Evolutionary conservation across 1,140 invertebrate genomes (phyloP).

Genomic region (Drosophila tristis): DNA sequence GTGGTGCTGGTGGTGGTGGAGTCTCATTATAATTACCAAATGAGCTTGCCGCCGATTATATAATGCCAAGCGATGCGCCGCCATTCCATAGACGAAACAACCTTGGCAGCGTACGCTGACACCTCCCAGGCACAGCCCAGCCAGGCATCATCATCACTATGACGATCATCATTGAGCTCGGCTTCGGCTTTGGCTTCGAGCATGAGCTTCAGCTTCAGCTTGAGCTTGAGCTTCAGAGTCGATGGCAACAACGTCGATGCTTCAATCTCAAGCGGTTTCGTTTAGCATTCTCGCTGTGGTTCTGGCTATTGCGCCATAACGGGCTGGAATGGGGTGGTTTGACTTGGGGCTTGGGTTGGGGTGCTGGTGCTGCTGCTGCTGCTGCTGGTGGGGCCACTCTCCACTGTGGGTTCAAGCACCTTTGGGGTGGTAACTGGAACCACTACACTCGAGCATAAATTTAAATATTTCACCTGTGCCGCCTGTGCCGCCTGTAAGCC

Average conservation of each 20-base stretch:
- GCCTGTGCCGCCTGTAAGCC: background rate
- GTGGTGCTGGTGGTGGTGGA: constrained; percentile 1
- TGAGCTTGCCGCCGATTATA: constrained; percentile 69
- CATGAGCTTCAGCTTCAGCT: constrained; percentile 1
- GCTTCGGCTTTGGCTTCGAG: background rate
- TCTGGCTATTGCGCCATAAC: constrained; percentile 65
- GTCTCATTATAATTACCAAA: constrained; percentile 59
- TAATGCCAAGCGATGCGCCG: constrained; percentile 72
- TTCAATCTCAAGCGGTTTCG: constrained; percentile 55
- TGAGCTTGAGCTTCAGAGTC: constrained; percentile 29
- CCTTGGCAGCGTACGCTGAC: constrained; percentile 74
- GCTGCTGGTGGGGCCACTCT: no score
- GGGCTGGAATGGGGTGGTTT: constrained; percentile 12
- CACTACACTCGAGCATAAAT: constrained; percentile 46
- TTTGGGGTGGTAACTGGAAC: constrained; percentile 3
- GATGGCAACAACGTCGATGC: constrained; percentile 52
- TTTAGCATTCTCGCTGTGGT: constrained; percentile 69
- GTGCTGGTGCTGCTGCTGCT: background rate
- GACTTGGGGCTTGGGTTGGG: constrained; percentile 4
- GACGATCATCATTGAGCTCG: no score
- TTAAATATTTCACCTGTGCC: constrained; percentile 38
- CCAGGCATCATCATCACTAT: constrained; percentile 25
- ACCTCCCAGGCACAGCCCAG: constrained; percentile 19
- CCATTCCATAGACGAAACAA: constrained; percentile 50
- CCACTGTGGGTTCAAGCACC: constrained; percentile 34